phyloP scores from a whole-genome alignment of 1,140 invertebrate species.

The Nixonia krombeini region DNA sequence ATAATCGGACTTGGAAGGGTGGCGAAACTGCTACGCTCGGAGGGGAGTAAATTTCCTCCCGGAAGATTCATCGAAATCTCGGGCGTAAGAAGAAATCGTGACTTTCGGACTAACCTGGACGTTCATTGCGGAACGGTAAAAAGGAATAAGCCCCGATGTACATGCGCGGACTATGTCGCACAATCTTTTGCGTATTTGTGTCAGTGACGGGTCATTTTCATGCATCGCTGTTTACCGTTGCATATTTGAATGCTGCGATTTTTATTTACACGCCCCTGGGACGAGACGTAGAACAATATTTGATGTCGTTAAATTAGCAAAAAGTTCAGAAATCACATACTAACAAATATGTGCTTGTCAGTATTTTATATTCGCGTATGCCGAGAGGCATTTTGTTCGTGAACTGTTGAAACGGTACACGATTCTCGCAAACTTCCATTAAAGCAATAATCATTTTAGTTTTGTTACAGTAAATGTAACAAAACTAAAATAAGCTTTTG shows the following conservation, averaged over 20 bases:
- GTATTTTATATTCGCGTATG: not conserved
- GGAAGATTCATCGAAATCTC: conserved; percentile 13
- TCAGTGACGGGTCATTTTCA: not conserved
- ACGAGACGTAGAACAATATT: not conserved
- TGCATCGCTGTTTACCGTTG: too few species aligned
- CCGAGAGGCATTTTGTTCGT: too few species aligned
- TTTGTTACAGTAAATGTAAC: too few species aligned
- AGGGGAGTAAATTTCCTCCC: not conserved
- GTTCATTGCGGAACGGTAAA: too few species aligned
- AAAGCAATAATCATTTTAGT: too few species aligned
- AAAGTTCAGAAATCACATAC: not conserved
- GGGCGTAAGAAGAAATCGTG: not conserved
- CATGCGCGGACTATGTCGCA: not conserved
- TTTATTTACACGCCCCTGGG: not conserved
- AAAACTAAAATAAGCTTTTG: too few species aligned
- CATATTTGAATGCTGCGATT: not conserved
- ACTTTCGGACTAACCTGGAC: too few species aligned
- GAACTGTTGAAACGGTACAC: too few species aligned
- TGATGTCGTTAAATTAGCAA: not conserved
- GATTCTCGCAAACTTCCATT: too few species aligned
- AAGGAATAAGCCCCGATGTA: not conserved
- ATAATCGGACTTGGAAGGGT: conserved; percentile 39
- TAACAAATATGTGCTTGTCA: too few species aligned
- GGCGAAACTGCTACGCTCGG: too few species aligned
- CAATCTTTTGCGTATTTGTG: not conserved